Base-by-base conservation (phyloP, 2,888 invertebrate genomes). In the Hylaea fasciaria region DNA sequence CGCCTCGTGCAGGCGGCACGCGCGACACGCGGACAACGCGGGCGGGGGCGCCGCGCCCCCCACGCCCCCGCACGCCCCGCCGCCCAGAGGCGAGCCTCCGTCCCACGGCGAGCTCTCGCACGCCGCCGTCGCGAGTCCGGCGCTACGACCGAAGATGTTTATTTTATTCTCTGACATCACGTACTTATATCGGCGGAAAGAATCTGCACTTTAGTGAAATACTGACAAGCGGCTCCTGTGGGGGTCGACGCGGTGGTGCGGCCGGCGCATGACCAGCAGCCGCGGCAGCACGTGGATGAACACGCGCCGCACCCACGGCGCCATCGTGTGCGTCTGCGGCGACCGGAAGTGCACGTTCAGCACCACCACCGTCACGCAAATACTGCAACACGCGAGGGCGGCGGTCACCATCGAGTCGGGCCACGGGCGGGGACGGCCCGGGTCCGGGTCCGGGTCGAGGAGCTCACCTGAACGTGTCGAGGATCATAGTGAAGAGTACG, bases 291-390 rank as follows among this genome's bases (percentile, higher is more conserved):
- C 97, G 93, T 99, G 98, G 82, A 98, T 97, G 94, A 98, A 98
- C 78, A 99, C 96, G 72, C 97, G 95, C 71, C 97, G 96, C 78
- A 99, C 97, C 98, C 98, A 98, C 55, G 96, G 97, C 68, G 98
- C 97, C 98, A 99, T 99, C 72, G 97, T 96, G 93, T 98, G 98
- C 69, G 99, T 99, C 89, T 98, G 97, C 69, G 99, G 98, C 72
- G 98, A 98, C 62, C 99, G 97, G 94, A 98, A 99, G 94, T 99
- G 98, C 77, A 98, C 97, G 93, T 99, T 99, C 80, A 99, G 94
- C 78, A 98, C 98, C 83, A 98, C 96, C 80, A 99, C 98, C 66
- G 98, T 98, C 83, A 97, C 96, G 93, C 97, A 97, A 91, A 98
- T 98, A 91, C 96, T 96, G 94, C 57, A 77, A 58, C 39, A 56